Percentiles rank a stretch among this genome's conserved stretches.
These are phyloP conservation scores for Orthosia gracilis DNA, from an alignment of 2,888 invertebrate species.

Conservation along the genomic window DNA sequence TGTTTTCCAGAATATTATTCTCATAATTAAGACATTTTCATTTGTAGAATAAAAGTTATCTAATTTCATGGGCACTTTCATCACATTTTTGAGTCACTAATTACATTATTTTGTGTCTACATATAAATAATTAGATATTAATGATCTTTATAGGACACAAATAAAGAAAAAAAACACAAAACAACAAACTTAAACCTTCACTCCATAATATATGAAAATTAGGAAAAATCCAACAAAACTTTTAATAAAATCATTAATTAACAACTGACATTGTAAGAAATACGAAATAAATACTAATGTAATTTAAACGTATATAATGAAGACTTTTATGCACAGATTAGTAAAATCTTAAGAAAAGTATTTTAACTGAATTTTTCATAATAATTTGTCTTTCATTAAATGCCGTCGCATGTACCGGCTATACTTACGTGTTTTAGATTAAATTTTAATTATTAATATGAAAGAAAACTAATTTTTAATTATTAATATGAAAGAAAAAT, in stretches of 20 bases:
- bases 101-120: background rate
- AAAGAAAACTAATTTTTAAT: background rate
- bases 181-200: background rate
- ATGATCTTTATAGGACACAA: background rate
- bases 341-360: background rate
- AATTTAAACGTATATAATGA: background rate
- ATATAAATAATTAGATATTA: background rate
- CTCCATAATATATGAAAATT: background rate
- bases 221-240: background rate
- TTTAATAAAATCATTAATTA: too few species aligned
- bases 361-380: background rate
- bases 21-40: background rate
- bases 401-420: background rate
- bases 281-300: background rate
- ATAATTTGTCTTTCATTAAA: background rate
- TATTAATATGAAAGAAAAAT: background rate
- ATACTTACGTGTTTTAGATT: background rate
- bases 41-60: background rate
- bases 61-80: constrained; percentile 7
- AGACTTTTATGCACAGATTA: too few species aligned
- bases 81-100: background rate
- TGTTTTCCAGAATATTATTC: background rate
- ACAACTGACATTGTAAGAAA: too few species aligned
- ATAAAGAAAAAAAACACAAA: background rate
- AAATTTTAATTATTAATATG: background rate